Base-by-base conservation (phyloP, 2,888 invertebrate genomes). In the Lissonota sp. region DNA sequence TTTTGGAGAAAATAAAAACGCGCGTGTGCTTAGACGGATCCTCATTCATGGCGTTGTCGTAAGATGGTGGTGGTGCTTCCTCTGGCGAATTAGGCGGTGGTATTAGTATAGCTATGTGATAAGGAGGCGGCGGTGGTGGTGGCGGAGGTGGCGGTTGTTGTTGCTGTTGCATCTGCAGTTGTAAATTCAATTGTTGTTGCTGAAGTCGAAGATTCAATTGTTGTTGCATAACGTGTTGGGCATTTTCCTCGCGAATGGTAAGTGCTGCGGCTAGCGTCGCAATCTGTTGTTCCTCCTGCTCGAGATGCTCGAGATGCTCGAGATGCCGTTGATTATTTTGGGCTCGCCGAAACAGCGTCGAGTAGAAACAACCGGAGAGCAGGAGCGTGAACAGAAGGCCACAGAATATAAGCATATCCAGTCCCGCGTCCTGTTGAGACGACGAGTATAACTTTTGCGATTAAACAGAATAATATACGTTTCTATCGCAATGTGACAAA, bases 61-160 rank as follows among this genome's bases (percentile, higher is more conserved):
- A 97, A 83, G 96, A 95, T 78, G 96, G 96, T 78, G 96, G 96
- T 82, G 95, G 95, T 66, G 94, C 94, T 92, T 95, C 95, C 83
- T 94, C 93, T 57, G 86, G 83, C 3, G 87, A 83, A 76, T 87
- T 89, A 83, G 86, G 85, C 67, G 94, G 94, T 73, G 96, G 96
- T 89, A 96, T 94, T 85, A 96, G 93, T 88, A 97, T 96, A 53
- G 97, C 97, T 93, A 97, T 96, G 93, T 97, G 96, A 93, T 97
- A 97, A 7, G 97, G 97, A n/a, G 97, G 97, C 16, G 97, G 95
- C 5, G 94, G 95, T 6, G 84, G 88, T n/a, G 84, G 83, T 7
- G 79, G 77, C 5, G 79, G 81, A 0, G 83, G 77, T 5, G 81
- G 75, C 44, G 92, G 80, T 53, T 69, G 78, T 8, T 64, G 69